These are phyloP conservation scores for Solenopsis fugax DNA, from an alignment of 1,140 invertebrate genomes.

Conservation along the genomic window DNA sequence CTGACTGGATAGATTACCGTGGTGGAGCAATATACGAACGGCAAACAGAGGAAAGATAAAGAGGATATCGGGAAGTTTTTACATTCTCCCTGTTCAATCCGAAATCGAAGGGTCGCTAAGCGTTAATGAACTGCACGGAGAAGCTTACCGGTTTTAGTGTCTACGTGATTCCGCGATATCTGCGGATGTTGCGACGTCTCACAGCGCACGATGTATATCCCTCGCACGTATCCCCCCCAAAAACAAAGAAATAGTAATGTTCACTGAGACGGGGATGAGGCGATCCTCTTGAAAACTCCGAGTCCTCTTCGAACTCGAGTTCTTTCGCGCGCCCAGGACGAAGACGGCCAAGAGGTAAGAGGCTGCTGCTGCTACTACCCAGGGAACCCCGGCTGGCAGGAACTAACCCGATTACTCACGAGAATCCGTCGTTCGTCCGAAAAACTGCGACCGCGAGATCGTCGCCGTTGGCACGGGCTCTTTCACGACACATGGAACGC, in stretches of 20 bases:
- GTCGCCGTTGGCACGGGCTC: slow-evolving; percentile 17
- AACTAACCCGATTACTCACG: slow-evolving; percentile 10
- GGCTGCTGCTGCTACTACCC: too few species aligned
- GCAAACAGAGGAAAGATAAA: slow-evolving; percentile 13
- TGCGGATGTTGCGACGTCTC: neutral
- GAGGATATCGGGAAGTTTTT: neutral
- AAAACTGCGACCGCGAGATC: slow-evolving; percentile 31
- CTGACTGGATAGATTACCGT: neutral
- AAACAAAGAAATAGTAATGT: neutral
- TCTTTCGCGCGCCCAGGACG: neutral
- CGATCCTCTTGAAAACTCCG: neutral
- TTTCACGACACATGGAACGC: slow-evolving; percentile 57
- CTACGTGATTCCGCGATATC: slow-evolving; percentile 16
- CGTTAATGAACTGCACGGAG: neutral
- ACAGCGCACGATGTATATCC: too few species aligned
- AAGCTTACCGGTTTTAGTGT: slow-evolving; percentile 48
- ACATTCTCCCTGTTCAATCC: too few species aligned
- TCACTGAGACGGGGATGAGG: neutral
- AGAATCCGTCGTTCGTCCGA: slow-evolving; percentile 42
- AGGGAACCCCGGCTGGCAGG: neutral
- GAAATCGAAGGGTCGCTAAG: neutral
- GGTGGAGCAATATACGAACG: neutral
- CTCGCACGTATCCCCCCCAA: neutral
- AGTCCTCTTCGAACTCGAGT: neutral
- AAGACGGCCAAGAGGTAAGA: neutral